A percentile compares a stretch with the other conserved stretches of the same genome.
Conservation (phyloP, 2,113 vertebrate genomes). For the Siniperca knerii region DNA sequence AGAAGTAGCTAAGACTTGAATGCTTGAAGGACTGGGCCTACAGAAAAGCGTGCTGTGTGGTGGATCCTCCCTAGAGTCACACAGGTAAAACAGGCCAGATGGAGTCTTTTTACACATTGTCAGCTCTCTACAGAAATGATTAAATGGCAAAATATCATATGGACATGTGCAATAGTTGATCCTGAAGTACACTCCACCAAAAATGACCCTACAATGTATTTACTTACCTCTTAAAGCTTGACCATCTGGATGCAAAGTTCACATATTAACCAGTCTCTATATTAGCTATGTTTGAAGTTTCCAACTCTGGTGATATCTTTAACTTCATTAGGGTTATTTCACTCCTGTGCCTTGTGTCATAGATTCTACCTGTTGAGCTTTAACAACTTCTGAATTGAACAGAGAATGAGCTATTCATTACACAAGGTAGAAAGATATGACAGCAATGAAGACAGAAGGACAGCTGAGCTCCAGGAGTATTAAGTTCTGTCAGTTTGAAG, state of each 20-base stretch:
- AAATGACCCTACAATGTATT: conserved; percentile 29
- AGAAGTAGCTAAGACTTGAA: conserved; percentile 19
- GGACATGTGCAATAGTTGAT: conserved; percentile 22
- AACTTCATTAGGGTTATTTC: conserved; percentile 31
- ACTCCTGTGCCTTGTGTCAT: conserved; percentile 29
- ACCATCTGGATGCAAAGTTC: conserved; percentile 74
- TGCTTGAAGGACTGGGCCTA: conserved; percentile 44
- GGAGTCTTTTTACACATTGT: conserved; percentile 49
- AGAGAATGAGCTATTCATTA: conserved; percentile 14
- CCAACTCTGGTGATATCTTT: conserved; percentile 49
- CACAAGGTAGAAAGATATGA: conserved; percentile 39
- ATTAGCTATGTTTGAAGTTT: conserved; percentile 62
- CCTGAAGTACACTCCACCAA: neutral
- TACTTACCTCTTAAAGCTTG: conserved; percentile 53
- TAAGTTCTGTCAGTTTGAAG: conserved; percentile 45
- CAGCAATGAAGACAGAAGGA: conserved; percentile 39
- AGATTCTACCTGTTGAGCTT: conserved; percentile 74
- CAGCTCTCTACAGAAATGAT: conserved; percentile 35
- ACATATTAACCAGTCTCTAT: conserved; percentile 47
- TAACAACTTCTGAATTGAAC: conserved; percentile 34
- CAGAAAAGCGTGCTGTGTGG: conserved; percentile 40
- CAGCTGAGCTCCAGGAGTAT: conserved; percentile 33
- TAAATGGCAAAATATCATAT: conserved; percentile 28
- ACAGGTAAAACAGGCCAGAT: conserved; percentile 62
- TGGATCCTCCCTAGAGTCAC: conserved; percentile 35